Evolutionary conservation across 2,797 vertebrate species (phyloP), one percentile per base, ranked within the genome.

Genomic region (Rhodeus uyekii): DNA sequence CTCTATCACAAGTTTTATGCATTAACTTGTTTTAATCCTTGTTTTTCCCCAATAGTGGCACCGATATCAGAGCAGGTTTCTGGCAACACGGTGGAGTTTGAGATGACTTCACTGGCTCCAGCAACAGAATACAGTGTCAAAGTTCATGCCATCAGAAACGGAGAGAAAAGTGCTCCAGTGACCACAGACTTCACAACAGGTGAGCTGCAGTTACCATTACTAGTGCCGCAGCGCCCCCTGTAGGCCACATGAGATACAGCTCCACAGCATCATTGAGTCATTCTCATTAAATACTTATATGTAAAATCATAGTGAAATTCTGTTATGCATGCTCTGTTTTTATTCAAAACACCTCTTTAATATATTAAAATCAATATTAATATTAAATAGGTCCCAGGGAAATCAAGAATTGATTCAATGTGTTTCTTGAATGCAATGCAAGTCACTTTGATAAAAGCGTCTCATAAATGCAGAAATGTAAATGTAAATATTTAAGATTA

Each of bases 111-210:
- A 0, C 94, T 99, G 34, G 89, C 85, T 60, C 97, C 98, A 0
- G 95, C 93, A 71, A 96, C 96, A 0, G 91, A 90, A 63, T 98
- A 99, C 85, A 92, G 88, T 0, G 95, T 97, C 53, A 92, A 87
- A 32, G 82, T 99, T 24, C 93, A 96, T 0, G 96, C 97, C 0
- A 86, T 92, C 73, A 97, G 95, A 87, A 95, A 94, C 7, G 8
- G 83, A 0, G 95, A 94, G 90, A 95, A 90, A 90, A 98, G 97
- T 1, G 79, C 85, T 0, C 76, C 90, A 8, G 90, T 96, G 60
- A 88, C 91, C 3, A 94, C 96, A 0, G 93, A 84, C 22, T 99
- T 99, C 88, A 96, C 92, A 76, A 99, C 98, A 85, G 96, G 98
- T 98, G 88, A 38, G 90, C 46, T 1, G n/a, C 34, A 39, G 16